A percentile compares a stretch with the other conserved stretches of the same genome.
These are phyloP conservation scores for Bombycilla garrulus DNA, from an alignment of 2,113 vertebrate species.

Conservation along the genomic window DNA sequence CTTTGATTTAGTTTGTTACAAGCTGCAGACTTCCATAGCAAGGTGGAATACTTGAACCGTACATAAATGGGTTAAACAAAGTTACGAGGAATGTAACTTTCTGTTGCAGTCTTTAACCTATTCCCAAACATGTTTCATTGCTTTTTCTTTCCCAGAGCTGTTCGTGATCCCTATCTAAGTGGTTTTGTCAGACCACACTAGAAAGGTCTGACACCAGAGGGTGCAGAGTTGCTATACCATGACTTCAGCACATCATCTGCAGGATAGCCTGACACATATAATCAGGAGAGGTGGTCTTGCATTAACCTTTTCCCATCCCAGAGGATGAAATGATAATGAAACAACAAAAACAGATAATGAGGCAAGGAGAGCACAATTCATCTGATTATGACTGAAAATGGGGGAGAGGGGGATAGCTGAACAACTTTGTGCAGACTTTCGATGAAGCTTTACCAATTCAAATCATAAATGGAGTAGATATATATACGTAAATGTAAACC, in stretches of 20 bases:
- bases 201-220: not conserved
- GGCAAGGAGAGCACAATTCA: not conserved
- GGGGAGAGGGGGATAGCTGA: fast-evolving
- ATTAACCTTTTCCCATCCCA: not conserved
- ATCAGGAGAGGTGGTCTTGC: not conserved
- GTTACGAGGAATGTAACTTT: not conserved
- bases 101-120: not conserved
- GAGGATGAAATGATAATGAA: constrained; percentile 11
- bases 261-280: not conserved
- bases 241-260: not conserved
- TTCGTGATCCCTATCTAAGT: not conserved
- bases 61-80: not conserved
- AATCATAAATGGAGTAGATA: not conserved
- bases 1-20: not conserved
- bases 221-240: not conserved
- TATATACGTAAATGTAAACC: not conserved
- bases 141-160: not conserved
- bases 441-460: not conserved
- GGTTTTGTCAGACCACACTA: not conserved
- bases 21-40: not conserved
- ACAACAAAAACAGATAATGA: not conserved
- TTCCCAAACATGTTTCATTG: not conserved
- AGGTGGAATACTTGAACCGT: not conserved
- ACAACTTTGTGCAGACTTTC: not conserved
- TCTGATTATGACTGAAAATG: not conserved